These are phyloP conservation scores for Ancistrus triradiatus DNA, from an alignment of 2,113 vertebrate genomes.

Conservation along the genomic window DNA sequence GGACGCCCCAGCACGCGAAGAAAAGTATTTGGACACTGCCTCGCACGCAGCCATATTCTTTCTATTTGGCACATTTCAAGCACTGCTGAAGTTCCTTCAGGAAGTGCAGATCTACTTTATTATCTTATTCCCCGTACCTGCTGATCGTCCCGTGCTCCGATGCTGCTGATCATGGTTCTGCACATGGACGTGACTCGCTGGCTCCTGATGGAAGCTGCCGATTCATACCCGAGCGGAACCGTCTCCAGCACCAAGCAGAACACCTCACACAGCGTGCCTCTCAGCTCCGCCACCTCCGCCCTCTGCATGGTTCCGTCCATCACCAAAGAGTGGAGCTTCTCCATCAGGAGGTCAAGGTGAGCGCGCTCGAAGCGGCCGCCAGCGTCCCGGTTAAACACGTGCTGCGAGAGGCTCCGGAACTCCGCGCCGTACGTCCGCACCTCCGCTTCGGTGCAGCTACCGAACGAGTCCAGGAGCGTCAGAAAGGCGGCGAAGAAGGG, in stretches of 20 bases:
- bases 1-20: too few relatives aligned
- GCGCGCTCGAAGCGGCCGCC: conserved; percentile 75
- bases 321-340: conserved; percentile 76
- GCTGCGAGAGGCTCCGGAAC: conserved; percentile 72
- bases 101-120: too few relatives aligned
- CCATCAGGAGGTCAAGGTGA: conserved; percentile 81
- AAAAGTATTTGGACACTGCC: too few relatives aligned
- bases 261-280: conserved; percentile 74
- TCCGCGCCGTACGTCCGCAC: conserved; percentile 69
- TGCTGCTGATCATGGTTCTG: conserved; percentile 64
- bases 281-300: conserved; percentile 72
- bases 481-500: conserved; percentile 80
- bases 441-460: conserved; percentile 58
- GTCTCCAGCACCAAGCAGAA: conserved; percentile 80
- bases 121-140: too few relatives aligned
- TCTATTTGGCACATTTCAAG: too few relatives aligned
- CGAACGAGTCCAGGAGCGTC: conserved; percentile 68
- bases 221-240: conserved; percentile 77
- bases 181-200: conserved; percentile 72
- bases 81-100: too few relatives aligned
- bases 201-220: conserved; percentile 70
- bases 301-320: conserved; percentile 61
- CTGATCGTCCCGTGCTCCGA: conserved; percentile 76
- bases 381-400: conserved; percentile 71
- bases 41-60: too few relatives aligned